These are phyloP conservation scores for Cheiracanthium punctorium DNA, from an alignment of 2,888 invertebrate genomes.

Conservation along the genomic window DNA sequence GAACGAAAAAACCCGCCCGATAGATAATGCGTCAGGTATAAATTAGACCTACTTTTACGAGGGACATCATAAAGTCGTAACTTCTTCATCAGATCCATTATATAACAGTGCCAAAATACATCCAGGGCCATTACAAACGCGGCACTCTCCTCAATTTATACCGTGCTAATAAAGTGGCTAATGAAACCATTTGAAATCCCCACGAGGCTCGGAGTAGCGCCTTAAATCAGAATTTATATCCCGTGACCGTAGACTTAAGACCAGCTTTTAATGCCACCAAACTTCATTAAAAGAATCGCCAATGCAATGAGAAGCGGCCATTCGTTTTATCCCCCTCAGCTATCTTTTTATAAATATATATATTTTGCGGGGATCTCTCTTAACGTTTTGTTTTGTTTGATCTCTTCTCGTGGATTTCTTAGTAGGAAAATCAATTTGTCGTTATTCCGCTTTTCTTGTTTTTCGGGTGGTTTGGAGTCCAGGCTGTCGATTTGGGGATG, in stretches of 20 bases:
- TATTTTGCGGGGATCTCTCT: constrained; percentile 17
- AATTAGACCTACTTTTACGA: constrained; percentile 69
- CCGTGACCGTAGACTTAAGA: constrained; percentile 69
- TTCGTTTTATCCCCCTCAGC: constrained; percentile 45
- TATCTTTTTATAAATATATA: constrained; percentile 31
- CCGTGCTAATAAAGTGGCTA: constrained; percentile 68
- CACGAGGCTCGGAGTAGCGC: constrained; percentile 49
- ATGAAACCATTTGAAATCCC: constrained; percentile 70
- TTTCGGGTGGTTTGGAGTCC: neutral
- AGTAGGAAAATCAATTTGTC: constrained; percentile 46
- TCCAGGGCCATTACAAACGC: constrained; percentile 59
- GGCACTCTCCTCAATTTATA: constrained; percentile 63
- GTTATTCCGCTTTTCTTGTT: constrained; percentile 26
- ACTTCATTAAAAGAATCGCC: constrained; percentile 69
- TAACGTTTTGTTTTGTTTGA: constrained; percentile 25
- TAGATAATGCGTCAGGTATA: constrained; percentile 66
- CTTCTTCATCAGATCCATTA: constrained; percentile 68
- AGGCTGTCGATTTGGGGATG: neutral
- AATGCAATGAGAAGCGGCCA: constrained; percentile 54
- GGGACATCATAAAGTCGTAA: constrained; percentile 66
- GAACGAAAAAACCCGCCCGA: constrained; percentile 40
- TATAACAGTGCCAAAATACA: constrained; percentile 66
- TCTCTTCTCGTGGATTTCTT: neutral
- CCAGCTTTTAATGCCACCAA: constrained; percentile 65
- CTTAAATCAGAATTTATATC: constrained; percentile 69